phyloP scores from a whole-genome alignment of 2,797 vertebrate species.

The Phoeniculus purpureus region DNA sequence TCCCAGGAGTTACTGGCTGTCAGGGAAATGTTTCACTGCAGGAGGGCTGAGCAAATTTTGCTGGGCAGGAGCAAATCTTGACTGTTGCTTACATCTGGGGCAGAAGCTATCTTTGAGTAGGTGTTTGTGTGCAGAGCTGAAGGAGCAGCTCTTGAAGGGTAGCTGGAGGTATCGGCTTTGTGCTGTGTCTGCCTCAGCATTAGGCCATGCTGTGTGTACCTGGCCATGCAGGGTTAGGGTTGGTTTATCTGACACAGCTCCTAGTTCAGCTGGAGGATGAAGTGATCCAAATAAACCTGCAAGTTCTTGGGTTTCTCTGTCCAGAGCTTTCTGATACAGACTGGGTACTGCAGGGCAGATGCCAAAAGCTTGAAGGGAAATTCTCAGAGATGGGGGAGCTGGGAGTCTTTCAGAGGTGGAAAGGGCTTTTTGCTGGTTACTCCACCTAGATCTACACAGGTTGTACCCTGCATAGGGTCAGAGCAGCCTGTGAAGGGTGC shows the following conservation, averaged over 20 bases:
- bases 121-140: not conserved
- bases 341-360: not conserved
- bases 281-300: not conserved
- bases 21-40: fast-evolving
- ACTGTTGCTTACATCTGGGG: fast-evolving
- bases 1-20: not conserved
- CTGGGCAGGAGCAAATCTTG: not conserved
- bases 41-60: not conserved
- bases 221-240: not conserved
- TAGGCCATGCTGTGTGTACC: fast-evolving
- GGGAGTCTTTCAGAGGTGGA: not conserved
- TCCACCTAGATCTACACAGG: fast-evolving
- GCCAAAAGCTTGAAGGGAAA: not conserved
- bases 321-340: fast-evolving
- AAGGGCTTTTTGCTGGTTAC: not conserved
- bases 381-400: not conserved
- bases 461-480: not conserved
- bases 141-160: not conserved
- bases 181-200: not conserved
- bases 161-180: not conserved
- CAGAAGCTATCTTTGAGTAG: fast-evolving
- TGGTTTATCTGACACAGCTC: not conserved
- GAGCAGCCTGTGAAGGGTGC: not conserved
- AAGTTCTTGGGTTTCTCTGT: not conserved
- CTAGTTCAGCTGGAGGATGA: not conserved